Base-by-base conservation (phyloP, 2,797 vertebrate species). In the Mastacembelus armatus region DNA sequence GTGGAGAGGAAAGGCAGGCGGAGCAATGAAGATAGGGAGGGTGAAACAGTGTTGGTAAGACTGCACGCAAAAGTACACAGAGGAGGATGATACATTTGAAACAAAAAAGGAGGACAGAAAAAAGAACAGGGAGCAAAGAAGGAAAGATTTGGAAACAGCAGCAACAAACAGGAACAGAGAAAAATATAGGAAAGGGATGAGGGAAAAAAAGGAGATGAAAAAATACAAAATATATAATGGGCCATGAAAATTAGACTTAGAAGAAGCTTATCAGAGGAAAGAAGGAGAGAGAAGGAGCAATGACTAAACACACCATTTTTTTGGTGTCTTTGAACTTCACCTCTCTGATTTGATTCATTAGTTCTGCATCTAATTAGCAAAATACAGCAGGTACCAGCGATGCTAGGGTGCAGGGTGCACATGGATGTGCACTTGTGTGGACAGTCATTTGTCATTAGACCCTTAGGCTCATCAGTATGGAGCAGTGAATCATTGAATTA, bases 401-500 rank as follows among this genome's bases (percentile, higher is more conserved):
- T 44, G 43, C 4, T 26, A 30, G 64, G 6, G 24, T 24, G 18
- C 43, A 38, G 45, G 45, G 18, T 39, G 48, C 16, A 22, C 24
- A 32, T 29, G 18, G 26, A 27, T n/a, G 29, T 39, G 16, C 7
- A 9, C 16, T 2, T 66, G 61, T 35, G 12, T 19, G 21, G 22
- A 47, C 43, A 77, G 63, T 68, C 64, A 73, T 83, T 81, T 79
- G 59, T 82, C 74, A 84, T 74, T 71, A 71, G 70, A 64, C 58
- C 61, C 50, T 81, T 72, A 70, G 77, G 73, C 78, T 79, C 71
- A 74, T 85, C 80, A 75, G 51, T 69, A 67, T 16, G 2, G 60
- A 76, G 2, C 64, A 43, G 32, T 85, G 77, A 86, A 73, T 84
- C 80, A 85, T 77, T 86, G 61, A 79, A 82, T 86, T 80, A 81